Conservation (phyloP, 2,113 vertebrate species). For the Physeter macrocephalus region DNA sequence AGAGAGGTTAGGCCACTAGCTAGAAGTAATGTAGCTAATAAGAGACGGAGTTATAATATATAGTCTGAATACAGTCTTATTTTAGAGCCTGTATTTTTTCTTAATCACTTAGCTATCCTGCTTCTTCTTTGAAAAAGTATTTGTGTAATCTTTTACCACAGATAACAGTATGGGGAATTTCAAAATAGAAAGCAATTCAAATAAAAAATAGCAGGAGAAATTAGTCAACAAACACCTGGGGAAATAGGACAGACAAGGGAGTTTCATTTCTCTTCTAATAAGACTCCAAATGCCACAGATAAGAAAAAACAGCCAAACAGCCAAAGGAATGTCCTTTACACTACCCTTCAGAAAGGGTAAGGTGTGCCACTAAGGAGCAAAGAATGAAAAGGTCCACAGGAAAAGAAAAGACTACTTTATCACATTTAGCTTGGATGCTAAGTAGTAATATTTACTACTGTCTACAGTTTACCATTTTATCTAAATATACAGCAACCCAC, state of each 20-base stretch:
- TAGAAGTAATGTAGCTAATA: neutral
- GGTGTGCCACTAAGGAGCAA: neutral
- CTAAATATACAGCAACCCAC: conserved; percentile 75
- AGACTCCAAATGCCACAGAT: neutral
- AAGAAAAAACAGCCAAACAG: neutral
- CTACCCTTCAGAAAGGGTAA: neutral
- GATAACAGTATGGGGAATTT: neutral
- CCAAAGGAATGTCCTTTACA: neutral
- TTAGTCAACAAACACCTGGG: neutral
- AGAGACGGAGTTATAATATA: neutral
- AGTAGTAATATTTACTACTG: conserved; percentile 1
- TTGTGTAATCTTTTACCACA: neutral
- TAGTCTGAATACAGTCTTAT: neutral
- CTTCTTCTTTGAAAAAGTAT: neutral
- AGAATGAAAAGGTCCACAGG: neutral
- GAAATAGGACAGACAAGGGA: neutral
- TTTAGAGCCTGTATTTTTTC: neutral
- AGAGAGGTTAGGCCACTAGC: neutral
- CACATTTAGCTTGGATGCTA: neutral
- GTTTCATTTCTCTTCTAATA: neutral
- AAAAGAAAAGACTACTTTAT: neutral
- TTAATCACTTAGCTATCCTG: neutral
- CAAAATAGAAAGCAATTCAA: neutral
- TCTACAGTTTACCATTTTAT: neutral
- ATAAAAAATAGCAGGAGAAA: neutral